Base-by-base conservation (phyloP, 2,113 vertebrate species). In the Cercopithecus mona region DNA sequence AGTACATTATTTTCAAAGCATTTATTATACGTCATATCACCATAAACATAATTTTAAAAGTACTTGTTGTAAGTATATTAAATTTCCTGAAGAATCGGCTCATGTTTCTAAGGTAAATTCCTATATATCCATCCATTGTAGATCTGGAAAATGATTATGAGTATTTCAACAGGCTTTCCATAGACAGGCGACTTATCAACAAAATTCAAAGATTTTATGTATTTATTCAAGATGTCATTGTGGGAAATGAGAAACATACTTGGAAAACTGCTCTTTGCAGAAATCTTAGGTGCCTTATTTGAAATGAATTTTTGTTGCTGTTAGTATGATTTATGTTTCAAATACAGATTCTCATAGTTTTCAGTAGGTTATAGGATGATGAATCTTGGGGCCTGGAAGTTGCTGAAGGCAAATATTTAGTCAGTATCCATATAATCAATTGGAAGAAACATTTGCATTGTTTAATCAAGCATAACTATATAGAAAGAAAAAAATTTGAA, bases 81-180 rank as follows among this genome's bases (percentile, higher is more conserved):
- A 75, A 79, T 64, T 91, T 23, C 27, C 35, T 12, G 20, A 55
- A 32, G 23, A 80, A 87, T 18, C 87, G 59, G 22, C 14, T 22
- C 86, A 3, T 91, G 27, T 86, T 92, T 96, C 70, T 70, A 64
- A 93, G 93, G 57, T 70, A 85, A 95, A 82, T 91, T 85, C 13
- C 6, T 55, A 43, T 85, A 45, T 73, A 14, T 64, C 27, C 61
- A 32, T 14, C 55, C 8, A 27, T 64, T 32, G 5, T 88, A 30
- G 6, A 48, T 78, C 43, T 96, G 27, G 40, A 73, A 79, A 79
- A 84, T 45, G 8, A 40, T 79, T 78, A 48, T 10, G 38, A 68
- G 32, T 84, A 13, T 76, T 72, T 72, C 18, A 78, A 64, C 52
- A 70, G 22, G 7, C 48, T 87, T 95, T 89, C 35, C n/a, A 90